These are phyloP conservation scores for Phortica okadai DNA, from an alignment of 2,888 invertebrate genomes.

Conservation along the genomic window DNA sequence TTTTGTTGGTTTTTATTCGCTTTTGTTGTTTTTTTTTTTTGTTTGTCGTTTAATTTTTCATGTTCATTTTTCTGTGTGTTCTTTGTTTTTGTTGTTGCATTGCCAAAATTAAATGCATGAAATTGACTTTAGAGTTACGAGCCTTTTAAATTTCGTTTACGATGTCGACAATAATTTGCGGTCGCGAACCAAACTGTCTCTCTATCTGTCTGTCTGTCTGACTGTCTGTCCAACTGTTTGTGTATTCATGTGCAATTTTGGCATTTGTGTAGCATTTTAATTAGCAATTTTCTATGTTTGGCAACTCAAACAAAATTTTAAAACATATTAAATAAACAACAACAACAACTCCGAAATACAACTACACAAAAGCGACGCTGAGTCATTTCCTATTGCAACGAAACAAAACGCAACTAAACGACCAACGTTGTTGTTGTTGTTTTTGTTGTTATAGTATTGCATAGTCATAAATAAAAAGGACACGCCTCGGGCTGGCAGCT, in stretches of 20 bases:
- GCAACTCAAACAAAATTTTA: neutral
- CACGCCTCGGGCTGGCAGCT: too few species aligned
- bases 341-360: too few species aligned
- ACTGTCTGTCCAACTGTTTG: neutral
- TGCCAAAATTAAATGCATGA: slow-evolving; percentile 1
- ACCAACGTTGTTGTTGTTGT: too few species aligned
- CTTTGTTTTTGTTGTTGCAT: neutral
- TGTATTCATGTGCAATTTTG: neutral
- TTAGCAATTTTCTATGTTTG: neutral
- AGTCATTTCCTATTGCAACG: too few species aligned
- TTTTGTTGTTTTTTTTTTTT: neutral
- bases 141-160: slow-evolving; percentile 8
- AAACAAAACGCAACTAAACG: too few species aligned
- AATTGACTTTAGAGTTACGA: slow-evolving; percentile 12
- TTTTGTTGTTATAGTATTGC: too few species aligned
- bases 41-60: neutral
- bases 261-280: slow-evolving; percentile 3
- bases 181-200: neutral
- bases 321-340: too few species aligned
- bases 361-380: too few species aligned
- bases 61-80: neutral
- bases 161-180: neutral
- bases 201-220: too few species aligned
- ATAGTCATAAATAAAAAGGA: too few species aligned
- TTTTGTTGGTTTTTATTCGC: neutral